phyloP scores from a whole-genome alignment of 2,113 vertebrate species.

The Hemicordylus capensis region DNA sequence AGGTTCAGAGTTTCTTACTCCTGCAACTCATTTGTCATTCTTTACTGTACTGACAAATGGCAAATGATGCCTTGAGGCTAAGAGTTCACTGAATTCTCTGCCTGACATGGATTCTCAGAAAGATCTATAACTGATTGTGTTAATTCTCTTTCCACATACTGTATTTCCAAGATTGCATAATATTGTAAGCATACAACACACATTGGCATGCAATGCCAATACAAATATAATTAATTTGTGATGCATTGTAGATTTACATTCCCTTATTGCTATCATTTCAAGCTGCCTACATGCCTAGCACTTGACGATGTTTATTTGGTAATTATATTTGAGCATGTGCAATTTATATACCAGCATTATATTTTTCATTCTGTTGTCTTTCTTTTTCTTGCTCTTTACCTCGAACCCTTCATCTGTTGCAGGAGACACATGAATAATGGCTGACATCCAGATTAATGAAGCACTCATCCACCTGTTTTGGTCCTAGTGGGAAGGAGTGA shows the following conservation, averaged over 20 bases:
- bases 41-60: neutral
- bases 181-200: conserved; percentile 56
- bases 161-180: conserved; percentile 41
- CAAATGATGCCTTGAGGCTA: conserved; percentile 29
- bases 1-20: neutral
- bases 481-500: too few relatives aligned
- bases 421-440: too few relatives aligned
- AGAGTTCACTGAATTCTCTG: conserved; percentile 51
- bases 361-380: neutral
- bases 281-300: conserved; percentile 2
- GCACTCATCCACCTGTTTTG: too few relatives aligned
- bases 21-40: conserved; percentile 18
- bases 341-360: conserved; percentile 28
- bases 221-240: conserved; percentile 41
- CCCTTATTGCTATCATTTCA: conserved; percentile 15
- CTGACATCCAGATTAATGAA: too few relatives aligned
- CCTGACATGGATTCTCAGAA: conserved; percentile 38
- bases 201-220: conserved; percentile 51
- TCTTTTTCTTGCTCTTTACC: neutral
- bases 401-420: neutral
- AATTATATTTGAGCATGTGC: conserved; percentile 24
- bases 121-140: conserved; percentile 30
- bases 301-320: conserved; percentile 32
- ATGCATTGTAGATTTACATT: conserved; percentile 28
- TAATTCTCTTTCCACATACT: neutral